Evolutionary conservation across 2,888 invertebrate species (phyloP), one percentile per base, ranked within the genome.

Genomic region (Dusona sp.): DNA sequence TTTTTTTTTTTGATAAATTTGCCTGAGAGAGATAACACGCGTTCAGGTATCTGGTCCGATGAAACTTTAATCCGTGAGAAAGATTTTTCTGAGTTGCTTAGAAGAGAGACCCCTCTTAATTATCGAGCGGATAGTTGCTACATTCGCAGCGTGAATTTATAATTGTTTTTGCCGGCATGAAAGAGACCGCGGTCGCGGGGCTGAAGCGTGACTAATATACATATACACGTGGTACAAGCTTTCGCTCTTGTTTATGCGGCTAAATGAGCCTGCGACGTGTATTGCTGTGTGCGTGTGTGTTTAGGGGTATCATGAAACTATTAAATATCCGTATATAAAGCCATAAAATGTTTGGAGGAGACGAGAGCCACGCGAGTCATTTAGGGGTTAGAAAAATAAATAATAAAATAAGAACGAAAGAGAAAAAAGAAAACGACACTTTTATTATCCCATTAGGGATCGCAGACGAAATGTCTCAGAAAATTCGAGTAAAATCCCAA

Each of bases 131-230:
- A 83, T 70, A 72, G 78, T 84, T 64, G 74, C 75, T 79, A 84
- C 84, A 75, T 86, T 78, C 80, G 74, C 84, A 74, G 86, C 86
- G 84, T 84, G 86, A 86, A 86, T 86, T 84, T 86, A 84, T 86
- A 86, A 86, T 86, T 82, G 81, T 81, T 81, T 73, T 75, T 65
- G 78, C 33, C 19, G 57, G 81, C 86, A 82, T 86, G 86, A 86
- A 86, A 86, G 86, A 79, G 74, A 38, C 86, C 86, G 86, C 86
- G 75, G 45, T 29, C 73, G 73, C 42, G 64, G 42, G 72, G 19
- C 74, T 33, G n/a, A 22, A 75, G 68, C 75, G 75, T 68, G 68
- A 36, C 74, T 82, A 68, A 75, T 75, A 82, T 82, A 82, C 73
- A 82, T 75, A 68, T 75, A 75, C 29, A 65, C n/a, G 36, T 7